Evolutionary conservation across 2,113 vertebrate species (phyloP).

Genomic region (Ondatra zibethicus): DNA sequence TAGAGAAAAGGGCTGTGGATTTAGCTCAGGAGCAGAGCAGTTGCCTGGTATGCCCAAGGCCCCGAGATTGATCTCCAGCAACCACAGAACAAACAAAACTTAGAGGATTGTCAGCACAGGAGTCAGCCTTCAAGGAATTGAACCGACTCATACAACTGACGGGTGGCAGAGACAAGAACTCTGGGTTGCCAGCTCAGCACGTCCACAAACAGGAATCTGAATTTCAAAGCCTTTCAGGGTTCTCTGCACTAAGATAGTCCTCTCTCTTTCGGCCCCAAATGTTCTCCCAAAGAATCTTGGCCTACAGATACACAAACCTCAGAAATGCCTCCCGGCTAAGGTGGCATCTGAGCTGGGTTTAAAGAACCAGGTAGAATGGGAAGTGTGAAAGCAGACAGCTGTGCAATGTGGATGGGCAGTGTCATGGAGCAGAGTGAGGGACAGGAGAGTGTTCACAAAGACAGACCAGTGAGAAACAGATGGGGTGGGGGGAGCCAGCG

Average conservation of each 20-base stretch:
- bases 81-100: not conserved
- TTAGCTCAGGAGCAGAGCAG: too few species aligned
- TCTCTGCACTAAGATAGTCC: not conserved
- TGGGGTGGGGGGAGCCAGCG: not conserved
- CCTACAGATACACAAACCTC: not conserved
- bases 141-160: not conserved
- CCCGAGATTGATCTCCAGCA: not conserved
- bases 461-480: not conserved
- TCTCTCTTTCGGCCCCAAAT: not conserved
- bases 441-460: not conserved
- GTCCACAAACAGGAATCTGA: not conserved
- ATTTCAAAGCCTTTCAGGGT: not conserved
- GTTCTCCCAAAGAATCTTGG: not conserved
- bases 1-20: not conserved
- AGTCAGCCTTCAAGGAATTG: not conserved
- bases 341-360: not conserved
- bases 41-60: too few species aligned
- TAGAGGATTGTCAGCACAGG: not conserved
- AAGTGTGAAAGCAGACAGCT: not conserved
- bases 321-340: not conserved
- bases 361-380: not conserved
- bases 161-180: not conserved
- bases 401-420: rapidly evolving
- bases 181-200: not conserved
- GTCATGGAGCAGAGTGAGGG: rapidly evolving